Conservation (phyloP, 2,113 vertebrate genomes). For the Spea bombifrons region DNA sequence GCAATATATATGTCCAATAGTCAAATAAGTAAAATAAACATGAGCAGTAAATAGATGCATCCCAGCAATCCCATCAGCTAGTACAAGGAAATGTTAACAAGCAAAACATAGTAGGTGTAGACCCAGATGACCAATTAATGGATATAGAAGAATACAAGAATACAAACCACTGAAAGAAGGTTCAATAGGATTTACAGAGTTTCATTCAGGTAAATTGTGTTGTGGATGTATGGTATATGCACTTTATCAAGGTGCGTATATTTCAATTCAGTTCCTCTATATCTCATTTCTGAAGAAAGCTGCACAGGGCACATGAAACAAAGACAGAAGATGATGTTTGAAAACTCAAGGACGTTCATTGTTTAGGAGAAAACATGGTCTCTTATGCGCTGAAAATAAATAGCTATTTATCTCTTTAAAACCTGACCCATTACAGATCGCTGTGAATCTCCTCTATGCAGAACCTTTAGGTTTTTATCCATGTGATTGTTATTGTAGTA, state of each 20-base stretch:
- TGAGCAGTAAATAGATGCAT: neutral
- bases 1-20: neutral
- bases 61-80: neutral
- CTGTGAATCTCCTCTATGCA: neutral
- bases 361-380: neutral
- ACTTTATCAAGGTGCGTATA: neutral
- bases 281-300: neutral
- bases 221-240: too few species aligned
- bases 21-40: neutral
- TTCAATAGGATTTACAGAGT: too few species aligned
- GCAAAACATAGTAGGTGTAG: neutral
- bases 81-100: neutral
- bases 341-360: neutral
- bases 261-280: neutral
- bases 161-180: too few species aligned
- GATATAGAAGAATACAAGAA: neutral
- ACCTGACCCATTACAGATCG: neutral
- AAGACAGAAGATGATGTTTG: neutral
- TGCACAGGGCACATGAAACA: neutral
- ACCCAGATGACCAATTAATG: neutral
- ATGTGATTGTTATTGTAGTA: neutral
- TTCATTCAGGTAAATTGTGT: too few species aligned
- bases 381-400: neutral
- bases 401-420: neutral
- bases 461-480: neutral